phyloP scores from a whole-genome alignment of 2,888 invertebrate species.

The Microctonus hyperodae region DNA sequence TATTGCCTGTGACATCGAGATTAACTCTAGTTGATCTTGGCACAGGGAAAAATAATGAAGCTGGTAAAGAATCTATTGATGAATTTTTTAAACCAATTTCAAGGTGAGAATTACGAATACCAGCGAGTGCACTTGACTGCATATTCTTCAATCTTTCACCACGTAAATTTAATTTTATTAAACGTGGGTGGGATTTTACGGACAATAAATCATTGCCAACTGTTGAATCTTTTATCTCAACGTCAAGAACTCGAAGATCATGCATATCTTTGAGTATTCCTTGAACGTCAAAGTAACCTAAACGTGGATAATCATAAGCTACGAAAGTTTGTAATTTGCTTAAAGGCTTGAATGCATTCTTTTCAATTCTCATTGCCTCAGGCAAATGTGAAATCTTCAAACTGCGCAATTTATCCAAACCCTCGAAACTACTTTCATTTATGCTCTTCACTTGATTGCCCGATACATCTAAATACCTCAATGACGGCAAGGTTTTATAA shows the following conservation, averaged over 20 bases:
- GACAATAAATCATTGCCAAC: slow-evolving; percentile 85
- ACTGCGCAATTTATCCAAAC: slow-evolving; percentile 71
- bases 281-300: slow-evolving; percentile 87
- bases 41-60: slow-evolving; percentile 84
- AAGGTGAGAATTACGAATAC: slow-evolving; percentile 76
- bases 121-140: slow-evolving; percentile 84
- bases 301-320: slow-evolving; percentile 78
- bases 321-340: slow-evolving; percentile 75
- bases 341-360: slow-evolving; percentile 78
- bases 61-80: slow-evolving; percentile 78
- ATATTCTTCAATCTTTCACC: slow-evolving; percentile 79
- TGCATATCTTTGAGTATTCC: slow-evolving; percentile 80
- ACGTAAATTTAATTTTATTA: slow-evolving; percentile 76
- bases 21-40: slow-evolving; percentile 84
- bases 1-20: slow-evolving; percentile 81
- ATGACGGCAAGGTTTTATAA: slow-evolving; percentile 68
- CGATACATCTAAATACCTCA: slow-evolving; percentile 81
- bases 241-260: slow-evolving; percentile 77
- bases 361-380: slow-evolving; percentile 80
- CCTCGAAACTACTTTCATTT: slow-evolving; percentile 79
- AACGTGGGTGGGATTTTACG: slow-evolving; percentile 78
- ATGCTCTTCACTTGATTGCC: slow-evolving; percentile 82
- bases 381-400: slow-evolving; percentile 74
- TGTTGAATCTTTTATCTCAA: slow-evolving; percentile 85
- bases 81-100: slow-evolving; percentile 82